phyloP scores from a whole-genome alignment of 2,797 vertebrate species.

The Apogon talboti region DNA sequence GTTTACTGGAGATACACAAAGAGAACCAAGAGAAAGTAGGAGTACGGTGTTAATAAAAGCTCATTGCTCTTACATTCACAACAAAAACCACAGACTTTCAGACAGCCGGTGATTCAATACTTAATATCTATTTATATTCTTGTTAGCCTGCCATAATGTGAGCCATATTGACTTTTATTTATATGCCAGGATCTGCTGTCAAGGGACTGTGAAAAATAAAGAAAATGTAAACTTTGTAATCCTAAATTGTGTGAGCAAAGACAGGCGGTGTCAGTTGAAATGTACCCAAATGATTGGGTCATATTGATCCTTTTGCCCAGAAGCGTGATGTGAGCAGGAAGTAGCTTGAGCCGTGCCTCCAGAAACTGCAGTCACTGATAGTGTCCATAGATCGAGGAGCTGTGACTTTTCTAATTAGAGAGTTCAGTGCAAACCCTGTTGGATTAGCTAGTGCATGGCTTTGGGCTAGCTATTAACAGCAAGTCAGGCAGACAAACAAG shows the following conservation, averaged over 20 bases:
- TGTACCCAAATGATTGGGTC: constrained; percentile 49
- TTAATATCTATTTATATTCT: constrained; percentile 48
- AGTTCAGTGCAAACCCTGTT: constrained; percentile 74
- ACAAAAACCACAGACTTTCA: constrained; percentile 35
- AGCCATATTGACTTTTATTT: constrained; percentile 58
- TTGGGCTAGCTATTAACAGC: constrained; percentile 75
- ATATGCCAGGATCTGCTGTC: constrained; percentile 35
- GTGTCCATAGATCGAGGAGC: constrained; percentile 67
- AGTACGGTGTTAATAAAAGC: constrained; percentile 3
- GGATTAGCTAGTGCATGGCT: constrained; percentile 76
- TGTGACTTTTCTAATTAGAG: constrained; percentile 81
- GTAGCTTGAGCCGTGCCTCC: constrained; percentile 54
- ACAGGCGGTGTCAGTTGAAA: constrained; percentile 42
- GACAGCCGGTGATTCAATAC: constrained; percentile 36
- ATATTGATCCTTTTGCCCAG: constrained; percentile 59
- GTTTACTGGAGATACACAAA: constrained; percentile 25
- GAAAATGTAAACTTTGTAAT: constrained; percentile 65
- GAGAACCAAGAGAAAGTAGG: constrained; percentile 24
- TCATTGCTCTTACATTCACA: constrained; percentile 22
- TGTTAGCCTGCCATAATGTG: constrained; percentile 36
- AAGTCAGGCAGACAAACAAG: constrained; percentile 67
- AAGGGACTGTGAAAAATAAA: constrained; percentile 50
- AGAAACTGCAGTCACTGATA: constrained; percentile 68
- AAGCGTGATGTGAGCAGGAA: constrained; percentile 60
- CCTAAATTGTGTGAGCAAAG: constrained; percentile 55